Evolutionary conservation across 2,888 invertebrate genomes (phyloP), one percentile per base, ranked within the genome.

Genomic region (Bursaphelenchus okinawaensis): DNA sequence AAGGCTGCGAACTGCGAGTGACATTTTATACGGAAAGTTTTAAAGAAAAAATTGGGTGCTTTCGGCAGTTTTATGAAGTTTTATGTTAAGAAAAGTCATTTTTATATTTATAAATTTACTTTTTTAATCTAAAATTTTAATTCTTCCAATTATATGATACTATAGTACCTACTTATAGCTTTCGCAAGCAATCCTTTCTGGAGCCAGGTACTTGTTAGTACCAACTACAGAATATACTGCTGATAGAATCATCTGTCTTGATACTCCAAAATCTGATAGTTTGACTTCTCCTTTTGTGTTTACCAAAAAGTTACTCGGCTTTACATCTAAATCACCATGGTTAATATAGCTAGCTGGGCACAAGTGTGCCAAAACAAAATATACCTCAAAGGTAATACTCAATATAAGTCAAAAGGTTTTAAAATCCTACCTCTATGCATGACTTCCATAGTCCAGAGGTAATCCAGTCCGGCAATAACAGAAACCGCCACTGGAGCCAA

Each of bases 141-240:
- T 57, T 57, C 12, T 4, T 24, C 0, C 8, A 51, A 51, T 52
- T 52, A 22, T 22, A 20, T 8, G 0, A 52, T 22, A 24, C 22
- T 26, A 24, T 22, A 24, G 52, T 28, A 56, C 52, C 58, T 27
- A 68, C 71, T 63, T 68, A 61, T 75, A 75, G n/a, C 65, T 55
- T 9, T 72, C 68, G 9, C 75, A 70, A 20, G 29, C 20, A 16
- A 70, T 60, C 19, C 75, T 50, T 29, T 75, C 75, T 7, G 75
- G 75, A 0, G 85, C 83, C 84, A 85, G 84, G 51, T 84, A 85
- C 50, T 82, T 83, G 69, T 83, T 83, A 4, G 84, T 85, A 55
- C 85, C 85, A 8, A 85, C 81, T 69, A 82, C 83, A 12, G 84
- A 83, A 64, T 80, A 80, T 4, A 84, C 84, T 58, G 84, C 83